These are phyloP conservation scores for Pristionchus mayeri DNA, from an alignment of 2,888 invertebrate species.

Conservation along the genomic window DNA sequence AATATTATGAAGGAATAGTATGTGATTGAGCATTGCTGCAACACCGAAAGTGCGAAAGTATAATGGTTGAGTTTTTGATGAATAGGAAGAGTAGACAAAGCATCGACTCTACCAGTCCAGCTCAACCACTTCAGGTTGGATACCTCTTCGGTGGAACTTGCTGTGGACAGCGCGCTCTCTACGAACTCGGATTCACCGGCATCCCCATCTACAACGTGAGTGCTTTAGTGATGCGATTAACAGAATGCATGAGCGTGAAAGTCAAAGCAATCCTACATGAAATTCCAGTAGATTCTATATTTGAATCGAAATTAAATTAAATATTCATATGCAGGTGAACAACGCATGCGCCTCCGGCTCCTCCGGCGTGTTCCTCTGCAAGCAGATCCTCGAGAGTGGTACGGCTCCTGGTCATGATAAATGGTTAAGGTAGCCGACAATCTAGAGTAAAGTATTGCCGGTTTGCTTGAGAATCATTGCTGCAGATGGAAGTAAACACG, in stretches of 20 bases:
- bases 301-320: conserved; percentile 33
- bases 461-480: background rate
- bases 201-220: conserved; percentile 93
- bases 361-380: conserved; percentile 90
- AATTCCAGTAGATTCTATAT: too few relatives aligned
- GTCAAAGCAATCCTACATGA: too few relatives aligned
- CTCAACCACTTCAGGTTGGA: conserved; percentile 58
- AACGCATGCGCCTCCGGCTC: conserved; percentile 98
- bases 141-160: conserved; percentile 77
- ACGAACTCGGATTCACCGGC: conserved; percentile 94
- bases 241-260: background rate
- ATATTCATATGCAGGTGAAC: conserved; percentile 83
- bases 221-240: background rate
- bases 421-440: background rate
- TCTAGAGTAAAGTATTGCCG: background rate
- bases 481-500: background rate
- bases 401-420: conserved; percentile 31
- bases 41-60: too few relatives aligned
- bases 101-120: too few relatives aligned
- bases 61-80: too few relatives aligned
- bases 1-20: too few relatives aligned
- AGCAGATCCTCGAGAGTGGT: conserved; percentile 91
- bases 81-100: too few relatives aligned
- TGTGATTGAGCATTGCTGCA: too few relatives aligned
- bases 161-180: conserved; percentile 93